A percentile compares a stretch with the other conserved stretches of the same genome.
phyloP scores from a whole-genome alignment of 1,140 invertebrate species.

The Goniozus legneri region DNA sequence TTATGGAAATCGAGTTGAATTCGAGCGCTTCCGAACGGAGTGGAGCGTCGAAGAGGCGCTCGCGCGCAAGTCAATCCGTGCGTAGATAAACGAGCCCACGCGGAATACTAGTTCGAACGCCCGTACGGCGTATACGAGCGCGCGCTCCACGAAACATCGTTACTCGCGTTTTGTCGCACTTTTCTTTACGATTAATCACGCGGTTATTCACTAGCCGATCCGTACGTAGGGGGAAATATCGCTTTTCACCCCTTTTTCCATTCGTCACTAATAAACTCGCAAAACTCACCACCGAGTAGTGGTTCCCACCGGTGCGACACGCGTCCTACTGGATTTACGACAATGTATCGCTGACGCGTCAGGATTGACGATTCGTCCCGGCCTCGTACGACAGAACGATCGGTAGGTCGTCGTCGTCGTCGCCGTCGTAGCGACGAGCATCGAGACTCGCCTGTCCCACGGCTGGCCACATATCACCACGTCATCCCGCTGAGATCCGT shows the following conservation, averaged over 20 bases:
- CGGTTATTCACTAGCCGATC: neutral
- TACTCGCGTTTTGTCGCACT: neutral
- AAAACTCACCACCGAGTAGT: conserved; percentile 46
- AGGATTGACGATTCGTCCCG: conserved; percentile 14
- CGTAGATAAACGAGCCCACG: too few species aligned
- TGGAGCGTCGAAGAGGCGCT: too few species aligned
- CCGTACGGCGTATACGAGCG: too few species aligned
- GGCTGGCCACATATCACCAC: conserved; percentile 38
- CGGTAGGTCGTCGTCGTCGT: too few species aligned
- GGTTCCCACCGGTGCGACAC: conserved; percentile 34
- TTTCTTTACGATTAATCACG: neutral
- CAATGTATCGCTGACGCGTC: conserved; percentile 13
- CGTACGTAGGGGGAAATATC: too few species aligned
- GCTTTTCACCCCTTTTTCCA: too few species aligned
- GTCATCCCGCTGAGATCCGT: conserved; percentile 17
- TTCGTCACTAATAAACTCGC: too few species aligned
- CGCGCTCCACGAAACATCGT: too few species aligned
- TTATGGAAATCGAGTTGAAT: too few species aligned
- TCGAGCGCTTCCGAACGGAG: too few species aligned
- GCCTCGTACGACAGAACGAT: neutral
- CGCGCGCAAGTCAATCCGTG: too few species aligned
- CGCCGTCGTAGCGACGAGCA: conserved; percentile 21
- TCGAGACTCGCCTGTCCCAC: conserved; percentile 24
- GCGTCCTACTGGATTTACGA: conserved; percentile 21
- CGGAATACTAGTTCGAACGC: too few species aligned